Evolutionary conservation across 2,797 vertebrate species (phyloP).

Genomic region (Peromyscus melanophrys): DNA sequence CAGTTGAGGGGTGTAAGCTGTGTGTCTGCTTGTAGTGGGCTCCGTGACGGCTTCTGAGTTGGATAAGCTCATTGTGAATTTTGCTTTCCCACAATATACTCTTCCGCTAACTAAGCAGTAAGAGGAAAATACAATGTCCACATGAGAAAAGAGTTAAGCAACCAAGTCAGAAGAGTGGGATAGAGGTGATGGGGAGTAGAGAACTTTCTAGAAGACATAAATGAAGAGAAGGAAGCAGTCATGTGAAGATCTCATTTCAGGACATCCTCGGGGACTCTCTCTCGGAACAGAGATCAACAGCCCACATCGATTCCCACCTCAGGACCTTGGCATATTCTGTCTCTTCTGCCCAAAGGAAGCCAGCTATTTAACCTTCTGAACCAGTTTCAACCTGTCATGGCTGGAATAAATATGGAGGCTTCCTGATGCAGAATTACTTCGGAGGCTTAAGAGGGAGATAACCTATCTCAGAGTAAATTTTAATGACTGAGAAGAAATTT

Average conservation of each 20-base stretch:
- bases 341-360: not conserved
- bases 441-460: not conserved
- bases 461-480: not conserved
- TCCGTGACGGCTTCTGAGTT: not conserved
- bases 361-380: not conserved
- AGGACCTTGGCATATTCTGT: not conserved
- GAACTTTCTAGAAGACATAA: not conserved
- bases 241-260: not conserved
- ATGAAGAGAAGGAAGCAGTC: not conserved
- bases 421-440: not conserved
- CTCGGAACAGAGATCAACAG: not conserved
- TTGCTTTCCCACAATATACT: not conserved
- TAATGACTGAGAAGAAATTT: not conserved
- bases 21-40: not conserved
- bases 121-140: not conserved
- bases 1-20: not conserved
- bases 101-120: not conserved
- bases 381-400: not conserved
- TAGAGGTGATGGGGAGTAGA: not conserved
- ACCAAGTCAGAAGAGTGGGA: not conserved
- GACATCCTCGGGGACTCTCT: not conserved
- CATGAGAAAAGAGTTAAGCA: constrained; percentile 1
- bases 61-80: not conserved
- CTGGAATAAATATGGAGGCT: not conserved
- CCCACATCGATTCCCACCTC: not conserved